phyloP scores from a whole-genome alignment of 2,888 invertebrate genomes.

The Lasioglossum vierecki region DNA sequence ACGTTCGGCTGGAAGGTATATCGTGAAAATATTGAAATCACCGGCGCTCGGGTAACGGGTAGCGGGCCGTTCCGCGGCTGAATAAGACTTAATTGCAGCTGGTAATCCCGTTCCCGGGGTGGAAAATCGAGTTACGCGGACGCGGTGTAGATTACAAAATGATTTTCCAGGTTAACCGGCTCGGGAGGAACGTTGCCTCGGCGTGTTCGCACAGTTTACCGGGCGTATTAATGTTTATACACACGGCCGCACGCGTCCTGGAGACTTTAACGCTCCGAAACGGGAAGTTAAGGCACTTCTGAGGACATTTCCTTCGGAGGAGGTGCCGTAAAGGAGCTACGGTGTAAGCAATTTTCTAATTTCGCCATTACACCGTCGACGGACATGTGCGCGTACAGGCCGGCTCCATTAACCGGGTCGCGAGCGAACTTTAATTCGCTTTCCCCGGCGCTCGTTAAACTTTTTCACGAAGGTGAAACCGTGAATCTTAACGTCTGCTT shows the following conservation, averaged over 20 bases:
- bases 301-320: neutral
- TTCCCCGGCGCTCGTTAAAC: constrained; percentile 15
- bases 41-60: neutral
- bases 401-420: neutral
- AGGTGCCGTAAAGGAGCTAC: neutral
- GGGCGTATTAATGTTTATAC: constrained; percentile 16
- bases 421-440: constrained; percentile 22
- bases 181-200: neutral
- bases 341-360: neutral
- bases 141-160: constrained; percentile 52
- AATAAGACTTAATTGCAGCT: constrained; percentile 59
- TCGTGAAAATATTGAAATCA: constrained; percentile 3
- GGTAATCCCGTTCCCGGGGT: constrained; percentile 43
- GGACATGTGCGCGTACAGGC: neutral
- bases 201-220: neutral
- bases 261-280: constrained; percentile 35
- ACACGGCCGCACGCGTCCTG: neutral
- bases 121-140: constrained; percentile 44
- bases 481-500: constrained; percentile 50
- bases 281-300: constrained; percentile 7
- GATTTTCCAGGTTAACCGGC: constrained; percentile 46
- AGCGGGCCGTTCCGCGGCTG: constrained; percentile 18
- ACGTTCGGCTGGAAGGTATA: neutral
- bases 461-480: neutral
- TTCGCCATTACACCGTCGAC: neutral